Evolutionary conservation across 1,140 invertebrate species (phyloP).

Genomic region (Pogonognathellus flavescens): DNA sequence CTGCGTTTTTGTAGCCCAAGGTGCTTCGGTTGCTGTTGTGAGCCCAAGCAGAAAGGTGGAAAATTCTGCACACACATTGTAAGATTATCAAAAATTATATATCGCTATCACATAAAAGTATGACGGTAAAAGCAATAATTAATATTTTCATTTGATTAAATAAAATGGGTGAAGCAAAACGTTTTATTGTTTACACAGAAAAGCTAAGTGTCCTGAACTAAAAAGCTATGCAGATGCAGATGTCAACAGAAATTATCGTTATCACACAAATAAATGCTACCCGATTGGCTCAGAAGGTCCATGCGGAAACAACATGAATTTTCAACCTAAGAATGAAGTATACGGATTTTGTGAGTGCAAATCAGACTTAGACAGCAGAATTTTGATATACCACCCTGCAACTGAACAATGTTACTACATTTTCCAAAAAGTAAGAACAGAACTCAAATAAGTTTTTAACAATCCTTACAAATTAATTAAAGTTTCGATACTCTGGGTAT

Average conservation of each 20-base stretch:
- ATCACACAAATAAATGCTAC: constrained; percentile 24
- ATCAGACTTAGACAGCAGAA: not conserved
- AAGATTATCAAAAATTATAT: not conserved
- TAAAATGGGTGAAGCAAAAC: too few relatives aligned
- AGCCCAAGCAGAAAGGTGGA: not conserved
- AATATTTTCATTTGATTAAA: too few relatives aligned
- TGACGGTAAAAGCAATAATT: too few relatives aligned
- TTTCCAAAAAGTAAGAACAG: constrained; percentile 37
- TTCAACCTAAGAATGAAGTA: not conserved
- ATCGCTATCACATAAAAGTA: too few relatives aligned
- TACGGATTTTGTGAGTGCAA: constrained; percentile 54
- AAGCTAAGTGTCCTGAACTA: not conserved
- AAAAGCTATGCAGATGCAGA: not conserved
- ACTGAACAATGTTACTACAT: constrained; percentile 49
- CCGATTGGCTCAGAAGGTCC: not conserved
- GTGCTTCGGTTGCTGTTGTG: too few relatives aligned
- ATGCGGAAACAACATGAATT: constrained; percentile 46
- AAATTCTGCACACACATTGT: not conserved
- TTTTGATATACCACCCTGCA: not conserved
- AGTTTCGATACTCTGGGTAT: too few relatives aligned
- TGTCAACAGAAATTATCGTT: not conserved
- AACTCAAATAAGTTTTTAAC: too few relatives aligned
- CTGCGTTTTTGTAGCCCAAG: too few relatives aligned
- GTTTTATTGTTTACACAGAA: not conserved
- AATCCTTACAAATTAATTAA: too few relatives aligned